phyloP scores from a whole-genome alignment of 1,140 invertebrate genomes.

The Propsilocerus akamusi region DNA sequence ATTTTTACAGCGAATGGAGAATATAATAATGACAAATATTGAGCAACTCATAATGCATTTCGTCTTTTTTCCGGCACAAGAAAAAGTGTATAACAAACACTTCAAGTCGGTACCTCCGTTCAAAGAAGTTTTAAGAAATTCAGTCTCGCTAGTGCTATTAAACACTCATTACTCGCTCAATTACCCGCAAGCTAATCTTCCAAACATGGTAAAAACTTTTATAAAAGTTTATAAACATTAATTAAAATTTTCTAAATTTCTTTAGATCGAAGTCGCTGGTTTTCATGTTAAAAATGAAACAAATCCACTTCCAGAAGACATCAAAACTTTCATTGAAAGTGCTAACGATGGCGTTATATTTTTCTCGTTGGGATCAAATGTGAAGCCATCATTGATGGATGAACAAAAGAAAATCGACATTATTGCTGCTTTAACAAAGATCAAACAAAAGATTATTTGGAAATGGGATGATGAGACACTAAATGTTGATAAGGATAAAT shows the following conservation, averaged over 20 bases:
- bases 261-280: conserved; percentile 35
- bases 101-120: too few species aligned
- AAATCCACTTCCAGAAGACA: conserved; percentile 22
- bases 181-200: neutral
- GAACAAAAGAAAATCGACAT: conserved; percentile 27
- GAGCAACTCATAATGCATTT: too few species aligned
- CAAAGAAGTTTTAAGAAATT: neutral
- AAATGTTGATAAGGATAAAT: conserved; percentile 43
- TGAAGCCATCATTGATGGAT: conserved; percentile 30
- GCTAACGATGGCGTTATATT: conserved; percentile 36
- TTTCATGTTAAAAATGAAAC: conserved; percentile 29
- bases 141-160: neutral
- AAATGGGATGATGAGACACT: conserved; percentile 41
- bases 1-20: too few species aligned
- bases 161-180: neutral
- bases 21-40: too few species aligned
- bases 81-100: too few species aligned
- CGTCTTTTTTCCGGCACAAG: too few species aligned
- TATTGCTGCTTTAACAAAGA: conserved; percentile 28
- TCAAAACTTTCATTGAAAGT: conserved; percentile 32
- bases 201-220: too few species aligned
- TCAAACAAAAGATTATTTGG: conserved; percentile 42
- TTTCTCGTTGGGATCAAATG: conserved; percentile 40
- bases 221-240: too few species aligned
- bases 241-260: too few species aligned